Conservation (phyloP, 1,140 invertebrate species). For the Daktulosphaira vitifoliae region DNA sequence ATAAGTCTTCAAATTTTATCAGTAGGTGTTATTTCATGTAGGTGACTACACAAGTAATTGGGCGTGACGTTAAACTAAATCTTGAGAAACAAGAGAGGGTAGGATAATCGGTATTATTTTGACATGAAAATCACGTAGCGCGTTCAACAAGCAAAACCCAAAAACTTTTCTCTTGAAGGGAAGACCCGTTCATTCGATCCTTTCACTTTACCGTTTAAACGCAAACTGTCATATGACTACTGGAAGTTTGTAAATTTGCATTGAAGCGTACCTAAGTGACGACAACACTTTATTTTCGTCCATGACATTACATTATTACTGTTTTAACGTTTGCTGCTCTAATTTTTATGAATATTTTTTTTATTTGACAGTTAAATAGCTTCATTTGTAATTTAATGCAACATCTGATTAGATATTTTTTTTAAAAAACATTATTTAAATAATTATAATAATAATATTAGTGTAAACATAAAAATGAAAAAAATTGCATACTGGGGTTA, state of each 20-base stretch:
- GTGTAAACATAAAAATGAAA: too few species aligned
- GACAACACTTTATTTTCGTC: neutral
- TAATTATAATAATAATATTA: too few species aligned
- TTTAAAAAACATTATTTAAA: too few species aligned
- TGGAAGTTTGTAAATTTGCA: constrained; percentile 4
- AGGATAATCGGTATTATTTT: constrained; percentile 9
- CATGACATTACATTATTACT: neutral
- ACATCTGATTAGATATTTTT: too few species aligned
- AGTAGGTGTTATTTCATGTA: too few species aligned
- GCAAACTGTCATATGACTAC: constrained; percentile 5
- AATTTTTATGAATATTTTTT: too few species aligned
- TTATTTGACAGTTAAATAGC: too few species aligned
- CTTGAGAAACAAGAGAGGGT: neutral
- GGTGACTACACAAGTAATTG: constrained; percentile 1
- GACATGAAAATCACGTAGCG: constrained; percentile 26
- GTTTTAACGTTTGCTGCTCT: neutral
- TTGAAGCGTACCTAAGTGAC: neutral
- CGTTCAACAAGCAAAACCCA: constrained; percentile 25
- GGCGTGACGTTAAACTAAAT: constrained; percentile 15
- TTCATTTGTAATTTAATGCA: too few species aligned
- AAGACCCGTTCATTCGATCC: neutral
- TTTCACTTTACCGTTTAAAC: constrained; percentile 10
- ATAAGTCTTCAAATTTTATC: too few species aligned
- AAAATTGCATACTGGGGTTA: too few species aligned
- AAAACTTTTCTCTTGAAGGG: constrained; percentile 16